Base-by-base conservation (phyloP, 2,797 vertebrate species). In the Propithecus deckenii region DNA sequence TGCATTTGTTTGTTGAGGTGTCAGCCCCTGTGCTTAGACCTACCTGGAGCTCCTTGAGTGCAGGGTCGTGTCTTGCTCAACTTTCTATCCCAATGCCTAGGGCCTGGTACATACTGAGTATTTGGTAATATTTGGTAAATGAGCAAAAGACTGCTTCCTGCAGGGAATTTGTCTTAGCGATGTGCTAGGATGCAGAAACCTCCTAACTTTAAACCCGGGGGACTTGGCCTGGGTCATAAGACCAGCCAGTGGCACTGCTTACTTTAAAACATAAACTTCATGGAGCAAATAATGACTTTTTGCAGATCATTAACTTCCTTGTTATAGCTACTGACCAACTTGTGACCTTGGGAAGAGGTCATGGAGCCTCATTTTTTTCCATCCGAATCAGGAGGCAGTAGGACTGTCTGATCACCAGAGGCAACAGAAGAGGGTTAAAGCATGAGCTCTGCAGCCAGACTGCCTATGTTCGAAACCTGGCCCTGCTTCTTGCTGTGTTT, bases 261-360 rank as follows among this genome's bases (percentile, higher is more conserved):
- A 90, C 94, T 94, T 96, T 93, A 76, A 92, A 95, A 94, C 86
- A 93, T 93, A 96, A 97, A 97, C 89, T 95, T 96, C 94, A 93
- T 96, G 97, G 71, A 97, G 95, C 97, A 98, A 92, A 96, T 96
- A 98, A 98, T 97, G 97, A 97, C 93, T 97, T 96, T 97, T 94
- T 96, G 94, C 93, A 97, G 91, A 94, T 96, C 97, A 96, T 97
- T 97, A 97, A 97, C 91, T 97, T 96, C 85, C 91, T 96, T 97
- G 86, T 96, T 97, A 80, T 96, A 96, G 93, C 93, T 95, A 95
- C 95, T 97, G 96, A 96, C 97, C 97, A 97, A 86, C 95, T 89
- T 89, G 71, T 96, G 81, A 97, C 97, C 95, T 97, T 98, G 97
- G 95, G 55, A 55, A 95, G 78, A 96, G 97, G 94, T 97, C 97